A percentile compares a stretch with the other conserved stretches of the same genome.
These are phyloP conservation scores for Ceuthmochares aereus DNA, from an alignment of 2,113 vertebrate genomes.

Conservation along the genomic window DNA sequence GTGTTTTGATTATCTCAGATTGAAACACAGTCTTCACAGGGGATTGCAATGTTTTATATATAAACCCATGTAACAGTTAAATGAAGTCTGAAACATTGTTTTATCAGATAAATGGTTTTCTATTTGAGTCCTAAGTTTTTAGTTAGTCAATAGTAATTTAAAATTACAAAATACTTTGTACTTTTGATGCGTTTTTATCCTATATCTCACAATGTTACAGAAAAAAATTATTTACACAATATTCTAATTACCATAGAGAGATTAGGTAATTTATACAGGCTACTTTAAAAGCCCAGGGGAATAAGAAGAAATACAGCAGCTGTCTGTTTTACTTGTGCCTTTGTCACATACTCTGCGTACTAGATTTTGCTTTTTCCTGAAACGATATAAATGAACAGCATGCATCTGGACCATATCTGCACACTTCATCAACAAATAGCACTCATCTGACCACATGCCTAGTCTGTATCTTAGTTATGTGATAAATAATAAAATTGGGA, in stretches of 20 bases:
- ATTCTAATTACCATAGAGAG: neutral
- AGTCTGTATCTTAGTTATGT: neutral
- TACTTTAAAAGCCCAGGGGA: neutral
- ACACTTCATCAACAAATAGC: neutral
- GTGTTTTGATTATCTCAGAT: neutral
- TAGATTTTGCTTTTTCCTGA: neutral
- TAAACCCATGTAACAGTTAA: neutral
- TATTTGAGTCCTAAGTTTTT: neutral
- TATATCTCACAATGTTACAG: neutral
- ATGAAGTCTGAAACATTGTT: neutral
- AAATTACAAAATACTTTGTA: neutral
- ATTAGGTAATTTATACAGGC: neutral
- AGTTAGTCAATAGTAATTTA: neutral
- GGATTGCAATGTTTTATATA: neutral
- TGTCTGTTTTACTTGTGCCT: neutral
- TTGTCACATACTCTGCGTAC: neutral
- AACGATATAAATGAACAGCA: neutral
- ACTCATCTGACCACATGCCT: neutral
- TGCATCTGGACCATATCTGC: neutral
- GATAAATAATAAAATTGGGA: neutral
- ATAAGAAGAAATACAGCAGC: neutral
- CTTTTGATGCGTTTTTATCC: neutral
- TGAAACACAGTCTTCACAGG: neutral
- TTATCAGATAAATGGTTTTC: neutral
- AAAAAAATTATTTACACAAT: neutral